A percentile compares a stretch with the other conserved stretches of the same genome.
phyloP scores from a whole-genome alignment of 1,140 invertebrate genomes.

The Holcopasites calliopsidis region DNA sequence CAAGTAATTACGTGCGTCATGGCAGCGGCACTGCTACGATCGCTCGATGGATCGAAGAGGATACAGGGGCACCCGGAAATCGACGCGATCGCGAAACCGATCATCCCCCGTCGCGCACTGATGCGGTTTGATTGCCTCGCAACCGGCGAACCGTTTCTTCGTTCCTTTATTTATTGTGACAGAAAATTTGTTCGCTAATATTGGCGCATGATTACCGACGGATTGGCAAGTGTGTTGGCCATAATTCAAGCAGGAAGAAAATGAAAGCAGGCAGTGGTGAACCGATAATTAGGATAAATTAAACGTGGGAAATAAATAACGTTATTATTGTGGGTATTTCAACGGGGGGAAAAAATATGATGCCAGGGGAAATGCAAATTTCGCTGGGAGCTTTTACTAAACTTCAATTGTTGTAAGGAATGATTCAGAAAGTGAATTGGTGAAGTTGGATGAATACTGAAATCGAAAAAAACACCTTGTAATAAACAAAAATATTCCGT shows the following conservation, averaged over 20 bases:
- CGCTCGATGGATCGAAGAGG: constrained; percentile 35
- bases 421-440: no score
- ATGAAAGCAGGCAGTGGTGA: no score
- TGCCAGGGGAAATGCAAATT: background rate
- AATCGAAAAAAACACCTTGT: no score
- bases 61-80: background rate
- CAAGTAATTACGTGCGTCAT: constrained; percentile 47
- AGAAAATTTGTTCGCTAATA: background rate
- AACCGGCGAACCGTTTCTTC: background rate
- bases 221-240: background rate
- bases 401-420: no score
- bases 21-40: background rate
- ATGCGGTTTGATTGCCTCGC: constrained; percentile 6
- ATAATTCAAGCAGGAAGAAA: no score
- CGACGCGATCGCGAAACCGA: constrained; percentile 34
- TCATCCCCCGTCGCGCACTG: constrained; percentile 32
- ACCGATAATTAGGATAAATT: background rate
- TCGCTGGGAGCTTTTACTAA: no score
- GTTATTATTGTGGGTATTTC: no score
- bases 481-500: no score
- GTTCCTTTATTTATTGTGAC: background rate
- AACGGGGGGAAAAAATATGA: no score
- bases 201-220: background rate
- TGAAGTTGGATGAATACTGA: no score
- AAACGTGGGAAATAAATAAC: background rate